A percentile compares a stretch with the other conserved stretches of the same genome.
phyloP scores from a whole-genome alignment of 2,797 vertebrate species.

The Neosilurus hyrtlii region DNA sequence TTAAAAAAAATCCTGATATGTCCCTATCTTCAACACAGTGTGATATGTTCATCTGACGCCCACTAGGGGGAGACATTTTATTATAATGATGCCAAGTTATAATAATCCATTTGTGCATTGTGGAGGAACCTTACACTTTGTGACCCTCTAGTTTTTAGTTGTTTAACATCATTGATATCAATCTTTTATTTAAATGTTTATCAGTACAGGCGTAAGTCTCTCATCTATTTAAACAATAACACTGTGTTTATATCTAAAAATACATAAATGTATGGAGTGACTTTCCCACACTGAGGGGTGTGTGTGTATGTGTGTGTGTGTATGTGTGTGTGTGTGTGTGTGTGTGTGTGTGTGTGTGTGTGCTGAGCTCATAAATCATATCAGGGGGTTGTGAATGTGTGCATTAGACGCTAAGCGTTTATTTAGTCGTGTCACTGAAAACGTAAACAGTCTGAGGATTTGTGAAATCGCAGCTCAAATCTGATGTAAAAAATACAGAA shows the following conservation, averaged over 20 bases:
- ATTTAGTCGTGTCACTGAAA: constrained; percentile 53
- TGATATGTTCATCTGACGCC: too few relatives aligned
- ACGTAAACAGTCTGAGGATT: constrained; percentile 51
- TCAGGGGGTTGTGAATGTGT: constrained; percentile 34
- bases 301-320: constrained; percentile 14
- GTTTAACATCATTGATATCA: not conserved
- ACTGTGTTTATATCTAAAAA: not conserved
- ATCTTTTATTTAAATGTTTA: not conserved
- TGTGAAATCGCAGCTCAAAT: constrained; percentile 35
- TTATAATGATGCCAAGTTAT: too few relatives aligned
- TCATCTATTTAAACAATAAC: not conserved
- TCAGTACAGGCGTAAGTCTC: not conserved
- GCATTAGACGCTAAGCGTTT: constrained; percentile 41
- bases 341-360: constrained; percentile 27
- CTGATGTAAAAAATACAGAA: constrained; percentile 41
- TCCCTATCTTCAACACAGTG: too few relatives aligned
- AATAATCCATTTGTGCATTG: too few relatives aligned
- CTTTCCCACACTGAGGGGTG: constrained; percentile 8
- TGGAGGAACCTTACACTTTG: too few relatives aligned
- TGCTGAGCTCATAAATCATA: constrained; percentile 48
- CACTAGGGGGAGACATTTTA: too few relatives aligned
- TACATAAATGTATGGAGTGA: not conserved
- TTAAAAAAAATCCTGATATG: too few relatives aligned
- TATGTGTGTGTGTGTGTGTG: constrained; percentile 12
- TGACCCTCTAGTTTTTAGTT: not conserved